phyloP scores from a whole-genome alignment of 2,888 invertebrate species.

The Spilarctia lutea region DNA sequence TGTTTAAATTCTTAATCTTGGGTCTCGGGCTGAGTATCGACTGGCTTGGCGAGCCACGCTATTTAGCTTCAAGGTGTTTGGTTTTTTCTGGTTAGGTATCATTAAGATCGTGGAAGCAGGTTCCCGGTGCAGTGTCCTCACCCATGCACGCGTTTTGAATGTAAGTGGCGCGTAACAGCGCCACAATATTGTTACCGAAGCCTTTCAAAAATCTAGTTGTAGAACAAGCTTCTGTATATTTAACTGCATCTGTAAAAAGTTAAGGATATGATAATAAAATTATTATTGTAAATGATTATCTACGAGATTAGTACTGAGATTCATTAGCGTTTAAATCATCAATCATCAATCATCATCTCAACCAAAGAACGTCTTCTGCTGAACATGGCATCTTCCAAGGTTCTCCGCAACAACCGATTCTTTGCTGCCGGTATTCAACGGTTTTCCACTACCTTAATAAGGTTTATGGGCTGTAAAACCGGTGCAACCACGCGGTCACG shows the following conservation, averaged over 20 bases:
- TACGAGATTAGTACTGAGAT: background rate
- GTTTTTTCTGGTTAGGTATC: constrained; percentile 85
- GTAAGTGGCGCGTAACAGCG: constrained; percentile 67
- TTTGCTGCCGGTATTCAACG: too few relatives aligned
- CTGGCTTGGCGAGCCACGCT: constrained; percentile 83
- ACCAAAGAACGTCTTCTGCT: too few relatives aligned
- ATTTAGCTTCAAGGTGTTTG: constrained; percentile 81
- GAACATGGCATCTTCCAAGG: too few relatives aligned
- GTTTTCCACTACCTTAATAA: too few relatives aligned
- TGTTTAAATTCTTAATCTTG: constrained; percentile 86
- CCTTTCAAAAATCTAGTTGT: constrained; percentile 26
- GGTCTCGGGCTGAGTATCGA: constrained; percentile 85
- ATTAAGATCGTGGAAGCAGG: constrained; percentile 81
- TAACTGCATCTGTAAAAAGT: constrained; percentile 47
- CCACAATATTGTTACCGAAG: constrained; percentile 59
- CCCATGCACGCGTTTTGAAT: constrained; percentile 75
- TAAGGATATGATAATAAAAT: background rate
- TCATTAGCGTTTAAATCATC: too few relatives aligned
- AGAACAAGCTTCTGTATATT: constrained; percentile 19
- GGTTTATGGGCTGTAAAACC: too few relatives aligned
- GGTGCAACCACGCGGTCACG: too few relatives aligned
- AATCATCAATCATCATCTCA: too few relatives aligned
- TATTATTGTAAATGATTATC: background rate
- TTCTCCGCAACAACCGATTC: too few relatives aligned
- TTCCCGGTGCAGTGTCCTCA: constrained; percentile 56